A percentile compares a stretch with the other conserved stretches of the same genome.
These are phyloP conservation scores for Triplophysa bombifrons DNA, from an alignment of 2,797 vertebrate species.

Conservation along the genomic window DNA sequence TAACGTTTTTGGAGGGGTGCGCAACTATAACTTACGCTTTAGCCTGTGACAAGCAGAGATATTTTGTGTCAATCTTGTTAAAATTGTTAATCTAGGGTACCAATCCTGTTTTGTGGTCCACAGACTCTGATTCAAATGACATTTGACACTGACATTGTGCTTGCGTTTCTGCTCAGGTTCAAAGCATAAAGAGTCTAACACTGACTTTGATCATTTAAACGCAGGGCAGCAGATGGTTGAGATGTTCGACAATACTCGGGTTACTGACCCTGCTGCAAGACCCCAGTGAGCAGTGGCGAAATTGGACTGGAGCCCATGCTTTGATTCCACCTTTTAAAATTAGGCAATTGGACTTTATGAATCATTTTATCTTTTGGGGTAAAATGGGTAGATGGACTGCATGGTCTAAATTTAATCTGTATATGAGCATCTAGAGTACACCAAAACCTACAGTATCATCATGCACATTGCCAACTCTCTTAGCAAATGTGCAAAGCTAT, in stretches of 20 bases:
- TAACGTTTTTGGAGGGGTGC: too few relatives aligned
- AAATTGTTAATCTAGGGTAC: neutral
- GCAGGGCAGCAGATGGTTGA: slow-evolving; percentile 48
- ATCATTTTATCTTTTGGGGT: neutral
- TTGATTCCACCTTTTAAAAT: slow-evolving; percentile 16
- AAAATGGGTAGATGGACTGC: neutral
- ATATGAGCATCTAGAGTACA: neutral
- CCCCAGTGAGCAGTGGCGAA: slow-evolving; percentile 34
- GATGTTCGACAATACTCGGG: slow-evolving; percentile 44
- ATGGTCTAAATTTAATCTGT: neutral
- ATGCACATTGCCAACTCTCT: neutral
- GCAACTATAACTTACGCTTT: neutral
- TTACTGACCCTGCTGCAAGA: slow-evolving; percentile 47
- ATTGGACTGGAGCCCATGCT: neutral
- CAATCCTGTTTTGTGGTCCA: neutral
- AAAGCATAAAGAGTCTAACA: slow-evolving; percentile 12
- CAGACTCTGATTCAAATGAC: neutral
- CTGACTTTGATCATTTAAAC: slow-evolving; percentile 26
- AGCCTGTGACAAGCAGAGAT: neutral
- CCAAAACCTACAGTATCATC: neutral
- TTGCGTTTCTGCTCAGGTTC: neutral
- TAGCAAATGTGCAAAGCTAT: neutral
- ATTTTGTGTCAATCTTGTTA: neutral
- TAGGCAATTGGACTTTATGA: neutral
- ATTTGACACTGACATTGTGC: neutral